These are phyloP conservation scores for Cynocephalus volans DNA, from an alignment of 2,113 vertebrate genomes.

Conservation along the genomic window DNA sequence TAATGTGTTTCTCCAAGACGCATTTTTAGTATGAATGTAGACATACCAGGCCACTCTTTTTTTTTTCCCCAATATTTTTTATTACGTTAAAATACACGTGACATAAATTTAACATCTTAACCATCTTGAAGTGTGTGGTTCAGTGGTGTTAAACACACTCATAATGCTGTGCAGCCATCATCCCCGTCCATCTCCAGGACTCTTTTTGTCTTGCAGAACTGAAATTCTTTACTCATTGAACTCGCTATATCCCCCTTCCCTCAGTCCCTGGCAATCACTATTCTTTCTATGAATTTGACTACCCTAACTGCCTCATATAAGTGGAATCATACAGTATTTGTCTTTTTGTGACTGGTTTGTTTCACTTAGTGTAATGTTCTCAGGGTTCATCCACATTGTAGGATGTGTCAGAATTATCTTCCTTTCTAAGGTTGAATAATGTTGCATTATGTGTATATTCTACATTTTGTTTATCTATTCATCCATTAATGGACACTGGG, in stretches of 20 bases:
- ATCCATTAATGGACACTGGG: too few species aligned
- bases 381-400: not conserved
- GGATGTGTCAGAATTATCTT: not conserved
- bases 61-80: not conserved
- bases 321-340: not conserved
- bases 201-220: not conserved
- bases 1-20: not conserved
- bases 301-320: not conserved
- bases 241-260: not conserved
- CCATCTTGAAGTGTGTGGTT: not conserved
- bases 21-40: conserved; percentile 19
- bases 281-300: not conserved
- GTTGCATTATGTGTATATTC: too few species aligned
- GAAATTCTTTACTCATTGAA: not conserved
- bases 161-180: not conserved
- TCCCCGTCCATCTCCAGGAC: not conserved
- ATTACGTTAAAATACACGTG: not conserved
- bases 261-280: not conserved
- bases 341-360: not conserved
- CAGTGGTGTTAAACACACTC: not conserved
- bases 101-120: not conserved
- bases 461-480: too few species aligned
- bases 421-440: not conserved
- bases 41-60: not conserved
- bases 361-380: not conserved